Evolutionary conservation across 2,888 invertebrate species (phyloP).

Genomic region (Chrysolina oricalcia): DNA sequence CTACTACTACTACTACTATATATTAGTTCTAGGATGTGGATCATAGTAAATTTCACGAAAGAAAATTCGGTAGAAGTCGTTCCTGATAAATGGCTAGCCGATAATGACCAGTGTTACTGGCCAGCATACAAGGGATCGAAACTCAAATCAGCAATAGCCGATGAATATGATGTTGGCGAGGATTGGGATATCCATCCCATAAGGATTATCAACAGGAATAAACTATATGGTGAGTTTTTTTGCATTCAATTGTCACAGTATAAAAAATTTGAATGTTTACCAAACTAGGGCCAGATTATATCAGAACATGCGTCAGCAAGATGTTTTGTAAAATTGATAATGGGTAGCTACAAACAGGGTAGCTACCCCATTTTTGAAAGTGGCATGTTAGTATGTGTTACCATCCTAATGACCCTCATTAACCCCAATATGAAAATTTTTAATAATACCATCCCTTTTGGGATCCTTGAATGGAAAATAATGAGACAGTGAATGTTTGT

Average conservation of each 20-base stretch:
- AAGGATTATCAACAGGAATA: slow-evolving; percentile 23
- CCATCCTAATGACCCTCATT: background rate
- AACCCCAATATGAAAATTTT: no score
- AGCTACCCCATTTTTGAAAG: background rate
- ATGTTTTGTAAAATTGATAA: no score
- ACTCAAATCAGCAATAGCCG: slow-evolving; percentile 24
- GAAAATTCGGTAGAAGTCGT: slow-evolving; percentile 23
- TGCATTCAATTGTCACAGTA: background rate
- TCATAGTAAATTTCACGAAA: slow-evolving; percentile 20
- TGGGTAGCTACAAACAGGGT: no score
- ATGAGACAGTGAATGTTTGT: no score
- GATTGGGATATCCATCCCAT: slow-evolving; percentile 17
- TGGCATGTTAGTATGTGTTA: background rate
- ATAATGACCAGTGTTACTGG: slow-evolving; percentile 22
- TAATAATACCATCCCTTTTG: no score
- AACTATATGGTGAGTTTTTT: slow-evolving; percentile 8
- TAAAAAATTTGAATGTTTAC: no score
- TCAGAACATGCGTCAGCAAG: no score
- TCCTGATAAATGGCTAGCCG: slow-evolving; percentile 12
- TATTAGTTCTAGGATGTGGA: slow-evolving; percentile 14
- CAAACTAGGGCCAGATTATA: no score
- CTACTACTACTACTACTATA: no score
- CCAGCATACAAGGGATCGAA: slow-evolving; percentile 15
- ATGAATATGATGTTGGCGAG: slow-evolving; percentile 15
- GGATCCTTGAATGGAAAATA: no score